Percentiles rank a stretch among this genome's conserved stretches.
These are phyloP conservation scores for Apteryx owenii DNA, from an alignment of 2,113 vertebrate genomes.

Conservation along the genomic window DNA sequence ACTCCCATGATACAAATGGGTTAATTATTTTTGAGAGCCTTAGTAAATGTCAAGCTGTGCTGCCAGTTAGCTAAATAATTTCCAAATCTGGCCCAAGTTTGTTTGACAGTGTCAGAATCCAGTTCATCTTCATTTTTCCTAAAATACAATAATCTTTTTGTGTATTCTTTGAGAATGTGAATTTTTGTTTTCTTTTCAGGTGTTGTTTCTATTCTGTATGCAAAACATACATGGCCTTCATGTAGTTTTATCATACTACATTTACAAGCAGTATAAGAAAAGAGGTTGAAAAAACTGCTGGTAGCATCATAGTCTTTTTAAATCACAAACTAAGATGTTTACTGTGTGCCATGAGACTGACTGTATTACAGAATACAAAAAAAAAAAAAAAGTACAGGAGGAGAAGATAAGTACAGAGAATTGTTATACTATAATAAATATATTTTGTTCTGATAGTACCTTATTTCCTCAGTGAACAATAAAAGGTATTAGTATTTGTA, in stretches of 20 bases:
- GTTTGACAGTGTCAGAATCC: background rate
- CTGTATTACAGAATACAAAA: background rate
- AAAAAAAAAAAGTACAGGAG: background rate
- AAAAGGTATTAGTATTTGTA: background rate
- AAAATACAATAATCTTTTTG: background rate
- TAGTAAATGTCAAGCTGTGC: background rate
- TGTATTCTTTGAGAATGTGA: background rate
- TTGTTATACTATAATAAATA: background rate
- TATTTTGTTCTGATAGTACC: background rate
- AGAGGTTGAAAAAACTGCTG: background rate
- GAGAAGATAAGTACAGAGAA: background rate
- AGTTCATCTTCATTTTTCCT: background rate
- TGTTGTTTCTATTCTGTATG: background rate
- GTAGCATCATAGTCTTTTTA: background rate
- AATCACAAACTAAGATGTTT: background rate
- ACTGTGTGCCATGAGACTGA: background rate
- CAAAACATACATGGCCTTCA: background rate
- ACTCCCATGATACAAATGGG: background rate
- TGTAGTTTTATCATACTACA: background rate
- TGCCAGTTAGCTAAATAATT: background rate
- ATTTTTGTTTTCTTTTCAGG: background rate
- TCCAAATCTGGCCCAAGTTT: background rate
- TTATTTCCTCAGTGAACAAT: background rate
- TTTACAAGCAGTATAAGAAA: background rate
- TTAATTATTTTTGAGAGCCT: background rate